Evolutionary conservation across 2,888 invertebrate species (phyloP).

Genomic region (Linhomoeus sp.): DNA sequence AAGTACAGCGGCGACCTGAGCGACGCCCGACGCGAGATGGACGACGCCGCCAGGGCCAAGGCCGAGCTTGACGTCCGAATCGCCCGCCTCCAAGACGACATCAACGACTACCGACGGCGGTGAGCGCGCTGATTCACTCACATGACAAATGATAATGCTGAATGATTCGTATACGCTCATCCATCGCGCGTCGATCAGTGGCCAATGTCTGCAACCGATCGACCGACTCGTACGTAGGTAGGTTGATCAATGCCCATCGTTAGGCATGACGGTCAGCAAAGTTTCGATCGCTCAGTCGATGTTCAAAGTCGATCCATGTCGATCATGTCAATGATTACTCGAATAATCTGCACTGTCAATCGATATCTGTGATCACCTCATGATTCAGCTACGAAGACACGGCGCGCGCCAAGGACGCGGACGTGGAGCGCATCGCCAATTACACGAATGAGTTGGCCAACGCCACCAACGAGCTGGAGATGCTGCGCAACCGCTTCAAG

Average conservation of each 20-base stretch:
- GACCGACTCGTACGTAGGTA: too few relatives aligned
- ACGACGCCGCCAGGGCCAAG: constrained; percentile 34
- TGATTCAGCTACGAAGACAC: constrained; percentile 21
- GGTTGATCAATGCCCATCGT: too few relatives aligned
- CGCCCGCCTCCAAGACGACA: constrained; percentile 31
- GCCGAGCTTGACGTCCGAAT: constrained; percentile 33
- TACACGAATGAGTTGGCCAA: constrained; percentile 22
- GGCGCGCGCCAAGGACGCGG: constrained; percentile 19
- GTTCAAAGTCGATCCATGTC: too few relatives aligned
- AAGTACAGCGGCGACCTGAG: constrained; percentile 33
- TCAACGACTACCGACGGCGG: constrained; percentile 26
- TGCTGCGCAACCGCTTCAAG: constrained; percentile 23
- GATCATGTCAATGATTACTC: too few relatives aligned
- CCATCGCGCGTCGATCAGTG: too few relatives aligned
- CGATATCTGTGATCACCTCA: neutral
- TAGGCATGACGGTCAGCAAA: too few relatives aligned
- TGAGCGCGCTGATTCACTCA: constrained; percentile 4
- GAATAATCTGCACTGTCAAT: too few relatives aligned
- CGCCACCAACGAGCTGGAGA: constrained; percentile 24
- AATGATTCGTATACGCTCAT: too few relatives aligned
- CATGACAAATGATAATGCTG: too few relatives aligned
- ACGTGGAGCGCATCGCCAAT: constrained; percentile 21
- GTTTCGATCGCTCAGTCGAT: too few relatives aligned
- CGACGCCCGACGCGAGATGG: constrained; percentile 33
- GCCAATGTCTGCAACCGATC: too few relatives aligned